Evolutionary conservation across 2,888 invertebrate species (phyloP), one percentile per base, ranked within the genome.

Genomic region (Corbicula japonica): DNA sequence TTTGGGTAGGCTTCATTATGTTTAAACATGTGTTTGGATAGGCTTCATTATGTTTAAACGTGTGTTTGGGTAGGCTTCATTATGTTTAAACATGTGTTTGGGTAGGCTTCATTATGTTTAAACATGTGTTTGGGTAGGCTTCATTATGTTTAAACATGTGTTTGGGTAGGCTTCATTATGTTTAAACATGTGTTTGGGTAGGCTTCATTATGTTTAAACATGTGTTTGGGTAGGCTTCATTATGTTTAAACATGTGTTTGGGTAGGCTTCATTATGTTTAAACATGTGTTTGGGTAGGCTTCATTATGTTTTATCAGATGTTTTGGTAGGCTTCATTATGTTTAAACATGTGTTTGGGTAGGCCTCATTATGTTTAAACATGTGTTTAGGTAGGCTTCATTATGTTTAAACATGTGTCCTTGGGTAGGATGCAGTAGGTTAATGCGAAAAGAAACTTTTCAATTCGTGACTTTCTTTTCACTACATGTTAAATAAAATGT

Each of bases 1-100:
- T 6, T 6, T 48, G 48, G 6, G 6, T 48, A 12, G 6, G 6
- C 21, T 48, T n/a, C n/a, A n/a, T n/a, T n/a, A n/a, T n/a, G n/a
- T n/a, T n/a, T n/a, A n/a, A n/a, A 35, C 26, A 46, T 63, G 48
- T 63, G 63, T 30, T 23, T 48, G 15, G 44, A 50, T 63, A 32
- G 15, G 63, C n/a, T 4, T 5, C 48, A 8, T n/a, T 48, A 30
- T 62, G 8, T n/a, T 8, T 38, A 15, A 38, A 6, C 38, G 30
- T 30, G n/a, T 56, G 18, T 56, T 26, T 26, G 6, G 23, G n/a
- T 21, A 23, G 4, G 5, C 23, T 48, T 48, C 48, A 12, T 48
- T 12, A 6, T 48, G 18, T 6, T 12, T 21, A 48, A n/a, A 48
- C 23, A 48, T 48, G 8, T n/a, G 12, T n/a, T 48, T 15, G 21